Evolutionary conservation across 2,113 vertebrate genomes (phyloP).

Genomic region (Hippoglossus stenolepis): DNA sequence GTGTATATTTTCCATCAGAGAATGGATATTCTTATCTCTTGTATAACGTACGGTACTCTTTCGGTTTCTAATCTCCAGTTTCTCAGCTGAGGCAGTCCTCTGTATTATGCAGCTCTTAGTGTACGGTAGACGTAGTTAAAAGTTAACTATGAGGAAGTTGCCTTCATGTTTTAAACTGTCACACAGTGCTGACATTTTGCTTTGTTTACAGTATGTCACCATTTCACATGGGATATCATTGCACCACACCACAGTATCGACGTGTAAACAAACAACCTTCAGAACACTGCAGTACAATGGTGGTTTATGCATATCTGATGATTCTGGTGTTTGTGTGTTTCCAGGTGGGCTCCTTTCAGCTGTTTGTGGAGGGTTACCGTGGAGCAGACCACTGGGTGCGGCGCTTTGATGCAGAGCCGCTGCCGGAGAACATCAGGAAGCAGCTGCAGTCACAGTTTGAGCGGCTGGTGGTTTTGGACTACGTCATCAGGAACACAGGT

Average conservation of each 20-base stretch:
- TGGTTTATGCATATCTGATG: neutral
- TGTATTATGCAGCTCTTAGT: neutral
- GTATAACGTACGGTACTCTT: neutral
- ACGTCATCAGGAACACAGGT: constrained; percentile 97
- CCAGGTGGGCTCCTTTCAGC: constrained; percentile 97
- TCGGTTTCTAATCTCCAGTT: neutral
- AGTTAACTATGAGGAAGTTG: constrained; percentile 12
- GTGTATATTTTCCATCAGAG: neutral
- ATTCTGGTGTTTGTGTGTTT: neutral
- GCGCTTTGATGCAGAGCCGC: constrained; percentile 95
- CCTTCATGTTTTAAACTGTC: constrained; percentile 6
- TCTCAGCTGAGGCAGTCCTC: neutral
- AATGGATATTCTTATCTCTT: constrained; percentile 12
- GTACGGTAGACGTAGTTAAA: neutral
- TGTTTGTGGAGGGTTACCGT: constrained; percentile 96
- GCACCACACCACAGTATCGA: neutral
- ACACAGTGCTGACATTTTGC: neutral
- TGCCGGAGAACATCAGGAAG: constrained; percentile 97
- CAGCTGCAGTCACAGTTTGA: constrained; percentile 98
- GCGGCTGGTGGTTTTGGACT: constrained; percentile 94
- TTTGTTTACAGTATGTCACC: neutral
- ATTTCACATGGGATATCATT: neutral
- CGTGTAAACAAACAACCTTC: neutral
- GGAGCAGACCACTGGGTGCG: constrained; percentile 97
- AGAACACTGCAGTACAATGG: neutral